A percentile compares a stretch with the other conserved stretches of the same genome.
phyloP scores from a whole-genome alignment of 2,888 invertebrate species.

The Torymus auratus region DNA sequence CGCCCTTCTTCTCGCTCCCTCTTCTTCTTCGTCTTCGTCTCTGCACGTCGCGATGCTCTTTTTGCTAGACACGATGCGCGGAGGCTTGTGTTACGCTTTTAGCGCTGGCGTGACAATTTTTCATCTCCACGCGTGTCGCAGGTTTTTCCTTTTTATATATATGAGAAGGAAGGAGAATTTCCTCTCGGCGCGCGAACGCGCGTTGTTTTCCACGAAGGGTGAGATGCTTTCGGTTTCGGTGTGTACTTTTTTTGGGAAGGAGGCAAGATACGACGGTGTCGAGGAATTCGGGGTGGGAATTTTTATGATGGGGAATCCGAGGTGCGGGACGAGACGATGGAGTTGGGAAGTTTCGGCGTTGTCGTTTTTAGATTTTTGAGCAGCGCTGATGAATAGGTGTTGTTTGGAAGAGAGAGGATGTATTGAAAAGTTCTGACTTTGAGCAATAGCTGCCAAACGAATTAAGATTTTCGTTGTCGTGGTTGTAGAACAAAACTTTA shows the following conservation, averaged over 20 bases:
- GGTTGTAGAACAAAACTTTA: no score
- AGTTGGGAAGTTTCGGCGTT: no score
- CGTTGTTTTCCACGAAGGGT: not conserved
- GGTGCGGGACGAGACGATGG: no score
- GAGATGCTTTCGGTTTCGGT: no score
- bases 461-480: no score
- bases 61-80: slow-evolving; percentile 5
- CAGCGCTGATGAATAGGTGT: no score
- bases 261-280: not conserved
- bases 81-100: slow-evolving; percentile 47
- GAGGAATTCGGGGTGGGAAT: not conserved
- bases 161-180: not conserved
- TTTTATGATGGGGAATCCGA: not conserved
- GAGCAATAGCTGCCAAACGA: no score
- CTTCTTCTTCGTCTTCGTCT: no score
- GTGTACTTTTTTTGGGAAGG: no score
- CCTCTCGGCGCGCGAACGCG: not conserved
- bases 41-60: not conserved
- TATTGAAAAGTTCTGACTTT: no score
- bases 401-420: no score
- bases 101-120: slow-evolving; percentile 35
- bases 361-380: no score
- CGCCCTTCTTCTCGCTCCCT: not conserved
- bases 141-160: not conserved
- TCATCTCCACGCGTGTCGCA: slow-evolving; percentile 23